These are phyloP conservation scores for Philantomba maxwellii DNA, from an alignment of 2,113 vertebrate genomes.

Conservation along the genomic window DNA sequence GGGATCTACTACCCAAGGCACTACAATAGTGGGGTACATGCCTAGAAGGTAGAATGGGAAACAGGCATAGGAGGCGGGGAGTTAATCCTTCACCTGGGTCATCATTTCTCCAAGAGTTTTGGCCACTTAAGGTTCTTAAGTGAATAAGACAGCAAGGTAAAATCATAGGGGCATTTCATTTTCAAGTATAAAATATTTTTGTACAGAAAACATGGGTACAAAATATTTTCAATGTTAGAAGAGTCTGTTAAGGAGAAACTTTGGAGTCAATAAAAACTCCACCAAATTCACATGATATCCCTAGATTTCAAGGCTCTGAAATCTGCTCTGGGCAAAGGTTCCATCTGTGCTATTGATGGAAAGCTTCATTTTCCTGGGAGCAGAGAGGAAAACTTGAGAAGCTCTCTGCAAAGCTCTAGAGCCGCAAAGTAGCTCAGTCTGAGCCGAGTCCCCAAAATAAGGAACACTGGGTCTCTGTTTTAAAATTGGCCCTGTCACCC, in stretches of 20 bases:
- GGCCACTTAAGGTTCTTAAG: not conserved
- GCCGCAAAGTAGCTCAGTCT: constrained; percentile 29
- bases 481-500: constrained; percentile 49
- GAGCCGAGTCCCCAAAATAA: constrained; percentile 42
- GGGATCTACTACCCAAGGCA: not conserved
- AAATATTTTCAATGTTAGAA: not conserved
- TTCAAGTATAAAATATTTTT: not conserved
- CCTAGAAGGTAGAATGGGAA: not conserved
- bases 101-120: not conserved
- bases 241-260: not conserved
- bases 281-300: not conserved
- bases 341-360: not conserved
- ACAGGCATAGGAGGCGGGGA: accelerated
- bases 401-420: not conserved
- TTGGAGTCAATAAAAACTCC: not conserved
- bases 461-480: constrained; percentile 65
- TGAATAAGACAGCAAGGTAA: not conserved
- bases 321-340: not conserved
- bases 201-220: not conserved
- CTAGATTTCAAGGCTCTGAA: not conserved
- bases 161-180: not conserved
- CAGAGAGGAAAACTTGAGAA: constrained; percentile 32
- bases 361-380: constrained; percentile 41
- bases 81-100: too few species aligned
- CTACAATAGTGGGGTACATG: accelerated